A percentile compares a stretch with the other conserved stretches of the same genome.
Conservation (phyloP, 2,797 vertebrate species). For the Falco novaeseelandiae region DNA sequence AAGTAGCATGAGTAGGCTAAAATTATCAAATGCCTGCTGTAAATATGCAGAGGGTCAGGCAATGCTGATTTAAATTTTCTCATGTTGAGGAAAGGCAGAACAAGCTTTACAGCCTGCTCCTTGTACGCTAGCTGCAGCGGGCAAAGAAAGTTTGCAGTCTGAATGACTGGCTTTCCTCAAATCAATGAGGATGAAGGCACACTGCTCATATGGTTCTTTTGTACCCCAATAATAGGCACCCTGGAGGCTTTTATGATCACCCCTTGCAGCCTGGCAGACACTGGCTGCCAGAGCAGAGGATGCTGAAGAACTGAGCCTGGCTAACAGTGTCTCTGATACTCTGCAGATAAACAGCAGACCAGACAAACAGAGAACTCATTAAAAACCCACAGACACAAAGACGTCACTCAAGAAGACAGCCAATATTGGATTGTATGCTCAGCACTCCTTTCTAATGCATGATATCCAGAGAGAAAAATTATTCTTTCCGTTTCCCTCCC, state of each 20-base stretch:
- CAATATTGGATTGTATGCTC: background rate
- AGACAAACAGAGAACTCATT: slow-evolving; percentile 34
- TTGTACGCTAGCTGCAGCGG: background rate
- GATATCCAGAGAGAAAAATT: background rate
- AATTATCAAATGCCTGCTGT: background rate
- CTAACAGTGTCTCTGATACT: background rate
- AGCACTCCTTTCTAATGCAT: background rate
- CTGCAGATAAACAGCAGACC: slow-evolving; percentile 12
- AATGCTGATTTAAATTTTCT: background rate
- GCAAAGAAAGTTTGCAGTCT: background rate
- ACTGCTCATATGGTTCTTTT: background rate
- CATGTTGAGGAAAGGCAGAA: background rate
- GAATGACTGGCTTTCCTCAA: background rate
- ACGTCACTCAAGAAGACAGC: background rate
- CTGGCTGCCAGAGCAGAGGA: background rate
- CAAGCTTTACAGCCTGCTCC: background rate
- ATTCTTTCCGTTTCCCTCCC: background rate
- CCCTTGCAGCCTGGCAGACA: background rate
- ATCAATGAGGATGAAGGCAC: background rate
- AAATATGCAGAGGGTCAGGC: accelerated
- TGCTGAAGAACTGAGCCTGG: slow-evolving; percentile 12
- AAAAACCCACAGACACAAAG: slow-evolving; percentile 28
- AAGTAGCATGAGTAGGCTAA: background rate
- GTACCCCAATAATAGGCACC: background rate
- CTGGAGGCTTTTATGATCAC: background rate